Percentiles rank a stretch among this genome's conserved stretches.
These are phyloP conservation scores for Chrysocyon brachyurus DNA, from an alignment of 2,797 vertebrate species.

Conservation along the genomic window DNA sequence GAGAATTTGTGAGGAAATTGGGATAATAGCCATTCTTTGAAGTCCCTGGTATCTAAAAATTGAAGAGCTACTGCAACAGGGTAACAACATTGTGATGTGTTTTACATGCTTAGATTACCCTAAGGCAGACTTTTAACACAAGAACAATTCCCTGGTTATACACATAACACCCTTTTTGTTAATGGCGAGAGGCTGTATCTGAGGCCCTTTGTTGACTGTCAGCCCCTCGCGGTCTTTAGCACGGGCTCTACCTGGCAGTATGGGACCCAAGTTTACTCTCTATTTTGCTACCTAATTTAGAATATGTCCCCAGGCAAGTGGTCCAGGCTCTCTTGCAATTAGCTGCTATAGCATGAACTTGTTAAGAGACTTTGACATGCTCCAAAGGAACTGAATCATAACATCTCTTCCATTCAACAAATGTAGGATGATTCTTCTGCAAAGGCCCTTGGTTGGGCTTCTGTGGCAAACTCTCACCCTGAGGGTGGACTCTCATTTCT, in stretches of 20 bases:
- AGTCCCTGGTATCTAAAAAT: neutral
- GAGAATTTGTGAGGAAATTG: slow-evolving; percentile 1
- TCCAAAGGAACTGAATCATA: neutral
- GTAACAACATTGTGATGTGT: neutral
- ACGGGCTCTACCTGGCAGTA: neutral
- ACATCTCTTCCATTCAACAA: neutral
- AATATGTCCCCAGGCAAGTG: neutral
- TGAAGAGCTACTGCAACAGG: neutral
- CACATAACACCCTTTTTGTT: neutral
- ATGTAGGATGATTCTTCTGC: neutral
- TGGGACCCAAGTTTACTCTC: neutral
- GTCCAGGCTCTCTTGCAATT: neutral
- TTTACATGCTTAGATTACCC: neutral
- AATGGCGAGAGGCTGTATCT: neutral
- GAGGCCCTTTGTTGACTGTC: too few relatives aligned
- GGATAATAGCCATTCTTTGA: slow-evolving; percentile 14
- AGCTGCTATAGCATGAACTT: neutral
- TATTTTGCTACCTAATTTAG: neutral
- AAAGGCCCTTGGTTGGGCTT: neutral
- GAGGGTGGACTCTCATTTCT: neutral
- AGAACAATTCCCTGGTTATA: neutral
- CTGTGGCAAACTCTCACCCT: neutral
- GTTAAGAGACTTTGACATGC: neutral
- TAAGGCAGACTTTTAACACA: slow-evolving; percentile 21
- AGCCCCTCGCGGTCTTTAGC: neutral